These are phyloP conservation scores for Malurus elegans DNA, from an alignment of 2,113 vertebrate genomes.

Conservation along the genomic window DNA sequence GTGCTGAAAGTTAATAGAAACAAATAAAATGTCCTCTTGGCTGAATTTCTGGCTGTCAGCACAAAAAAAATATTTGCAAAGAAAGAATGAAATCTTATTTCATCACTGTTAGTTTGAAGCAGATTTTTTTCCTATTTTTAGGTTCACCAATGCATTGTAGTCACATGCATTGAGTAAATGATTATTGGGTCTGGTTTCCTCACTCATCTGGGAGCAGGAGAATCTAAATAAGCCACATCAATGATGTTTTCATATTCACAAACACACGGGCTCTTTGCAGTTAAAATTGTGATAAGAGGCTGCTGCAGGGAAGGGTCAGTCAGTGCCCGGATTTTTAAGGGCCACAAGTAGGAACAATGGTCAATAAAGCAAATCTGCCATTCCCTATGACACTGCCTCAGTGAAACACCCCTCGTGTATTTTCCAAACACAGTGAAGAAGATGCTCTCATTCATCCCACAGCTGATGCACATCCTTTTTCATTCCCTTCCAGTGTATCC, in stretches of 20 bases:
- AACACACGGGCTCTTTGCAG: background rate
- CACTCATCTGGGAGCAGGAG: background rate
- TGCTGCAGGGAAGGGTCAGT: background rate
- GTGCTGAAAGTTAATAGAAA: background rate
- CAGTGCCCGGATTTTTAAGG: background rate
- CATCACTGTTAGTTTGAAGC: background rate
- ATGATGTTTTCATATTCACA: background rate
- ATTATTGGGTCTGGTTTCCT: background rate
- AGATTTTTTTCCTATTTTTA: conserved; percentile 1
- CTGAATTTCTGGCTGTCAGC: background rate
- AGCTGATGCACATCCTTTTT: background rate
- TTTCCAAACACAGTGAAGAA: background rate
- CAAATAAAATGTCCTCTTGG: background rate
- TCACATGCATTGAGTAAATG: background rate
- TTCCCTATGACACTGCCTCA: background rate
- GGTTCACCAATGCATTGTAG: background rate
- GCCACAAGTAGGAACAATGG: background rate
- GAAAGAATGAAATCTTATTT: background rate
- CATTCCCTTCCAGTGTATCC: background rate
- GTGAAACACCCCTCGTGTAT: background rate
- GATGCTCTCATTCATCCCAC: background rate
- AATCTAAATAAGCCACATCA: background rate
- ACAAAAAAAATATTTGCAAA: background rate
- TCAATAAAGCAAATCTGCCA: background rate
- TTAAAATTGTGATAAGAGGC: background rate